phyloP scores from a whole-genome alignment of 1,140 invertebrate genomes.

The Drosophila mayri region DNA sequence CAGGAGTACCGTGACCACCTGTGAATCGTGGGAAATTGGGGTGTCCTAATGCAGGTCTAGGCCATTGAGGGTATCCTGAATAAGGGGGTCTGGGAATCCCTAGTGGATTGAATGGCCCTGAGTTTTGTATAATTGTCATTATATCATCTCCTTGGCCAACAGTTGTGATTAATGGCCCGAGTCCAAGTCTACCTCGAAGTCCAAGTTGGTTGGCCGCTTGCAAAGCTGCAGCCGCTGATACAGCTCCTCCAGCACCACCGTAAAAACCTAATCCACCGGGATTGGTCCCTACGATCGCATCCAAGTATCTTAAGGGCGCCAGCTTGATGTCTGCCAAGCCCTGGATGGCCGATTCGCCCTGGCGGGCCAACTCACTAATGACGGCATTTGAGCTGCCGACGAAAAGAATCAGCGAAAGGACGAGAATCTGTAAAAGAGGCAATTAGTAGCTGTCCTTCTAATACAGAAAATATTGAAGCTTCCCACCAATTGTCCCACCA shows the following conservation, averaged over 20 bases:
- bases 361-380: slow-evolving; percentile 21
- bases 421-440: slow-evolving; percentile 25
- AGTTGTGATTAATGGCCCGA: slow-evolving; percentile 4
- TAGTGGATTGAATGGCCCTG: neutral
- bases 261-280: slow-evolving; percentile 8
- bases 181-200: neutral
- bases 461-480: too few species aligned
- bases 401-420: slow-evolving; percentile 31
- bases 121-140: slow-evolving; percentile 42
- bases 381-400: slow-evolving; percentile 24
- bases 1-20: neutral
- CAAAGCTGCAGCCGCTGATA: slow-evolving; percentile 11
- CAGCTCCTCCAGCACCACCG: neutral
- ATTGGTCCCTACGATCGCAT: slow-evolving; percentile 26
- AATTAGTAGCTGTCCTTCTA: neutral
- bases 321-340: slow-evolving; percentile 32
- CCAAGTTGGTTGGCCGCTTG: slow-evolving; percentile 9
- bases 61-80: neutral
- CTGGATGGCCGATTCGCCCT: slow-evolving; percentile 18
- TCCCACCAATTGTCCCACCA: slow-evolving; percentile 36
- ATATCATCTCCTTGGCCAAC: slow-evolving; percentile 31
- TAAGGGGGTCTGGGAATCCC: slow-evolving; percentile 5
- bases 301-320: slow-evolving; percentile 30
- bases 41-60: neutral
- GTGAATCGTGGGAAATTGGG: neutral